Evolutionary conservation across 2,113 vertebrate species (phyloP), one percentile per base, ranked within the genome.

Genomic region (Amblyornis subalaris): DNA sequence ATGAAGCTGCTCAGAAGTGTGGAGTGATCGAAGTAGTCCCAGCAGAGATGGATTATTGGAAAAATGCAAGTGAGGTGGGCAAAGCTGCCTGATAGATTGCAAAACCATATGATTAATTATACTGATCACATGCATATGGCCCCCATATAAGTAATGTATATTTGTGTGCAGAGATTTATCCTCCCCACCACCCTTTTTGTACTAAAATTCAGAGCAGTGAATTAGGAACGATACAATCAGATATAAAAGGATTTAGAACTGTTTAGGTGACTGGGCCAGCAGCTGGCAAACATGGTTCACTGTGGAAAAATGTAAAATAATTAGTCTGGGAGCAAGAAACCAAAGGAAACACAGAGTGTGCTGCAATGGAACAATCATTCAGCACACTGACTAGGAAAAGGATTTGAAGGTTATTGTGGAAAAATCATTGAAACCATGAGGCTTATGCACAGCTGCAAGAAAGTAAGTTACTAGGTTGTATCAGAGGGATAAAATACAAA

Each of bases 251-350:
- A 95, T 94, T 97, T 95, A 94, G 83, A 94, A 67, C 83, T 94
- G 87, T 92, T 98, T 97, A 97, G 97, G 96, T 97, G 97, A 95
- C 96, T 97, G 92, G 96, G 97, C 97, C 96, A 97, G 94, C 98
- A 98, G 97, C 98, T 98, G 98, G 97, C 97, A 97, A 98, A 95
- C 18, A 33, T 42, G 23, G 95, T 96, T 97, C 97, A 97, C 96
- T 97, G 94, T 98, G 98, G 98, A 98, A 98, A 98, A 98, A 98
- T 98, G 97, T 98, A 96, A 97, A 98, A 98, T 97, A 98, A 98
- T 98, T 98, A 97, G 97, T 97, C 97, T 98, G 97, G 97, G 96
- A 98, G 97, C 96, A 96, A 97, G 97, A 97, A 98, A 98, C 97
- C 90, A 97, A 93, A 97, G 91, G 94, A 94, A 96, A 89, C 51